Evolutionary conservation across 2,888 invertebrate species (phyloP).

Genomic region (Timandra comae): DNA sequence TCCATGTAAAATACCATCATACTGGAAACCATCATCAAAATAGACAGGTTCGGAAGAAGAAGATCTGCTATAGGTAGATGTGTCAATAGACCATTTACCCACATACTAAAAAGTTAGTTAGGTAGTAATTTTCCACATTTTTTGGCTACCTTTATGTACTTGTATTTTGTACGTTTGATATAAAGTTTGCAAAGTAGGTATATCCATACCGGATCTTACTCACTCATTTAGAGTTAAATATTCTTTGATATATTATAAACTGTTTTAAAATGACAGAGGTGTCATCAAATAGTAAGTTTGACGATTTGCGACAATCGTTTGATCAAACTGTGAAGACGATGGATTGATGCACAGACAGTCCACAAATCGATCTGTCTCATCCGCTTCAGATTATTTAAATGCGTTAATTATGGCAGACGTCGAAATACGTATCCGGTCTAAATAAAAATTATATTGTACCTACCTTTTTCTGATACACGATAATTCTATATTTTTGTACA

Average conservation of each 20-base stretch:
- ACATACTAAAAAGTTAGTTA: too few species aligned
- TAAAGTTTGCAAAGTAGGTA: too few species aligned
- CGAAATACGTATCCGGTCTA: constrained; percentile 40
- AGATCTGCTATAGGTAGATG: too few species aligned
- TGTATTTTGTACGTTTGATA: too few species aligned
- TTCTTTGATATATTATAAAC: constrained; percentile 16
- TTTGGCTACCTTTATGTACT: too few species aligned
- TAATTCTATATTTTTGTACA: constrained; percentile 9
- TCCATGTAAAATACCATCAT: too few species aligned
- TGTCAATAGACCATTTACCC: too few species aligned
- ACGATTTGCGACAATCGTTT: constrained; percentile 54
- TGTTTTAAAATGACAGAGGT: constrained; percentile 24
- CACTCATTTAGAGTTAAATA: constrained; percentile 6
- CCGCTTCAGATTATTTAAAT: constrained; percentile 49
- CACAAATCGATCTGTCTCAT: constrained; percentile 48
- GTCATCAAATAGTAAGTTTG: constrained; percentile 25
- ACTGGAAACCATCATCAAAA: too few species aligned
- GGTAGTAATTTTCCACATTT: too few species aligned
- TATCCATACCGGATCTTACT: constrained; percentile 3
- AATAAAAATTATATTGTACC: constrained; percentile 28
- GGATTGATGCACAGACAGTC: constrained; percentile 50
- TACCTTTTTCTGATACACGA: too few species aligned
- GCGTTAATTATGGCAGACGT: constrained; percentile 46
- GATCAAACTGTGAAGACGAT: constrained; percentile 49
- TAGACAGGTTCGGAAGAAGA: too few species aligned